Conservation (phyloP, 2,888 invertebrate species). For the Drosophila tanythrix region DNA sequence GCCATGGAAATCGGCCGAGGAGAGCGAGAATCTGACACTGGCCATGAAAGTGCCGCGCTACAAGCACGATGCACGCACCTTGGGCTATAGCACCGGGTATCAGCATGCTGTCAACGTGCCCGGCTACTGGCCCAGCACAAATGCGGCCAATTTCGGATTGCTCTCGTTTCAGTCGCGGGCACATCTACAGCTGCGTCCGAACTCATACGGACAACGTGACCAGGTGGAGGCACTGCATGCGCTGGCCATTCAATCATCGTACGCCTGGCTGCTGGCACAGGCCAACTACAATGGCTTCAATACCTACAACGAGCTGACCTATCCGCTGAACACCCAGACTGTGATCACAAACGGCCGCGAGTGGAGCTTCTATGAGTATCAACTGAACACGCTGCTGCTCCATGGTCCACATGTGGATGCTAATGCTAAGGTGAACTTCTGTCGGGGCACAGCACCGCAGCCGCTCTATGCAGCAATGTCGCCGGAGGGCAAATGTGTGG, state of each 20-base stretch:
- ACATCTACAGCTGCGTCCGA: slow-evolving; percentile 86
- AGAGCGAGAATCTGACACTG: slow-evolving; percentile 86
- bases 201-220: slow-evolving; percentile 86
- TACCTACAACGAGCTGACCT: slow-evolving; percentile 94
- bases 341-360: slow-evolving; percentile 94
- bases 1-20: slow-evolving; percentile 87
- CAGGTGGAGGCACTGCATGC: slow-evolving; percentile 88
- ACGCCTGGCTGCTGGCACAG: slow-evolving; percentile 91
- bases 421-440: slow-evolving; percentile 91
- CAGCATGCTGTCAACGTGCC: slow-evolving; percentile 91
- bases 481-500: slow-evolving; percentile 87
- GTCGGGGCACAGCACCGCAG: slow-evolving; percentile 90
- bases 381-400: slow-evolving; percentile 93
- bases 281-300: slow-evolving; percentile 95
- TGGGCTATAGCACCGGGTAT: slow-evolving; percentile 87
- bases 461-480: slow-evolving; percentile 91
- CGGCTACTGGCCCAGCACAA: slow-evolving; percentile 94
- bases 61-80: slow-evolving; percentile 87
- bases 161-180: slow-evolving; percentile 90
- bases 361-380: slow-evolving; percentile 95
- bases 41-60: slow-evolving; percentile 86
- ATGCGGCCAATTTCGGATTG: slow-evolving; percentile 89
- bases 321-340: slow-evolving; percentile 95
- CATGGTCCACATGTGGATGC: slow-evolving; percentile 87
- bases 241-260: slow-evolving; percentile 92